phyloP scores from a whole-genome alignment of 2,888 invertebrate species.

The Drosophila multiciliata region DNA sequence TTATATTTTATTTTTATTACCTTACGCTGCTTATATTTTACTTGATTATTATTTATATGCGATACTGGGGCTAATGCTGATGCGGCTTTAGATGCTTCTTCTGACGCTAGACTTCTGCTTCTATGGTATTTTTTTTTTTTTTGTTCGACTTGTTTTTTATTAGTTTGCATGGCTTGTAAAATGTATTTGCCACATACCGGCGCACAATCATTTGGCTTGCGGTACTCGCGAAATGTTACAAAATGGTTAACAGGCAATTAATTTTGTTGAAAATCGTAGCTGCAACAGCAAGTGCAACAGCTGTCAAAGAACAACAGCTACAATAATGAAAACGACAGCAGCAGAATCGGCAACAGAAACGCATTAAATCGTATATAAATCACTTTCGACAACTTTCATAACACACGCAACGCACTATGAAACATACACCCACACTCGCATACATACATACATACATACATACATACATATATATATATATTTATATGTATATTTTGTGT shows the following conservation, averaged over 20 bases:
- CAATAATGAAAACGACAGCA: slow-evolving; percentile 16
- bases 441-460: background rate
- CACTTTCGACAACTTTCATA: slow-evolving; percentile 46
- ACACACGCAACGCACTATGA: background rate
- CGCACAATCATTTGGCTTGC: slow-evolving; percentile 49
- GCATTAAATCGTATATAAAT: slow-evolving; percentile 59
- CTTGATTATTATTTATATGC: slow-evolving; percentile 53
- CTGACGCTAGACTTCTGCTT: slow-evolving; percentile 9
- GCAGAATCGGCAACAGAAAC: slow-evolving; percentile 22
- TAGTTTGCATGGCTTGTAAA: slow-evolving; percentile 29
- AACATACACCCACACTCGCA: background rate
- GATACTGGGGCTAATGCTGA: slow-evolving; percentile 10
- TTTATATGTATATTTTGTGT: background rate
- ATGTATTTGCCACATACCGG: slow-evolving; percentile 27
- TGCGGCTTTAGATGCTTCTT: background rate
- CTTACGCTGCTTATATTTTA: slow-evolving; percentile 44
- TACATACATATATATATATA: no score
- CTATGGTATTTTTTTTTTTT: slow-evolving; percentile 12
- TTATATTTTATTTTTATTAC: slow-evolving; percentile 39
- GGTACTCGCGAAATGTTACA: slow-evolving; percentile 45
- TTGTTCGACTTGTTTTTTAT: slow-evolving; percentile 21
- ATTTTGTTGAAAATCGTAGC: slow-evolving; percentile 40
- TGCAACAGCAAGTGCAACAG: slow-evolving; percentile 26
- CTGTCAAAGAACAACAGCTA: slow-evolving; percentile 14
- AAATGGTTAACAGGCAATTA: slow-evolving; percentile 66